phyloP scores from a whole-genome alignment of 2,797 vertebrate species.

The Synaphobranchus kaupii region DNA sequence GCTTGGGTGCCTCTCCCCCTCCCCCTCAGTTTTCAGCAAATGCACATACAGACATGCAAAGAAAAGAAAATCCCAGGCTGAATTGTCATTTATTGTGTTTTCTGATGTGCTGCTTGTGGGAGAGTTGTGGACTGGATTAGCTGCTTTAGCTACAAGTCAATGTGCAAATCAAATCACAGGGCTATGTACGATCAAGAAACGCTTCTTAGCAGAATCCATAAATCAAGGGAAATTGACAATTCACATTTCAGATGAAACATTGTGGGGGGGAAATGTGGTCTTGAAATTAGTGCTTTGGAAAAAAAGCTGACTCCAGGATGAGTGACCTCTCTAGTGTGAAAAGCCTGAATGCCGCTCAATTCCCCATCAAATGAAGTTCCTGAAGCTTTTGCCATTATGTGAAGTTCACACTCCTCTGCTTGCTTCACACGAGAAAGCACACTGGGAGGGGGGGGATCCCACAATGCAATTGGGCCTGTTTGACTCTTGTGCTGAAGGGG shows the following conservation, averaged over 20 bases:
- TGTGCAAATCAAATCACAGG: not conserved
- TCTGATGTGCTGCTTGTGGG: not conserved
- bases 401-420: constrained; percentile 15
- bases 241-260: not conserved
- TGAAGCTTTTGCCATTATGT: not conserved
- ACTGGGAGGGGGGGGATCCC: not conserved
- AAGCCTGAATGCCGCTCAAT: not conserved
- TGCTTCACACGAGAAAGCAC: constrained; percentile 5
- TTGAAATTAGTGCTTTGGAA: not conserved
- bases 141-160: constrained; percentile 9
- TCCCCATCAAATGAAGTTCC: not conserved
- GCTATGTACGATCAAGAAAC: not conserved
- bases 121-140: not conserved
- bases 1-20: not conserved
- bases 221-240: not conserved
- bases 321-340: not conserved
- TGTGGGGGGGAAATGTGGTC: not conserved
- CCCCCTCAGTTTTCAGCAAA: not conserved
- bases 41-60: constrained; percentile 11
- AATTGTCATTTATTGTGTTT: not conserved
- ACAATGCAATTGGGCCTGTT: constrained; percentile 3
- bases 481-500: constrained; percentile 19
- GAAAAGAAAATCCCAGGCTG: not conserved
- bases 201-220: not conserved
- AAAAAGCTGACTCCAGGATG: not conserved